Evolutionary conservation across 2,888 invertebrate species (phyloP).

Genomic region (Ectemnius lituratus): DNA sequence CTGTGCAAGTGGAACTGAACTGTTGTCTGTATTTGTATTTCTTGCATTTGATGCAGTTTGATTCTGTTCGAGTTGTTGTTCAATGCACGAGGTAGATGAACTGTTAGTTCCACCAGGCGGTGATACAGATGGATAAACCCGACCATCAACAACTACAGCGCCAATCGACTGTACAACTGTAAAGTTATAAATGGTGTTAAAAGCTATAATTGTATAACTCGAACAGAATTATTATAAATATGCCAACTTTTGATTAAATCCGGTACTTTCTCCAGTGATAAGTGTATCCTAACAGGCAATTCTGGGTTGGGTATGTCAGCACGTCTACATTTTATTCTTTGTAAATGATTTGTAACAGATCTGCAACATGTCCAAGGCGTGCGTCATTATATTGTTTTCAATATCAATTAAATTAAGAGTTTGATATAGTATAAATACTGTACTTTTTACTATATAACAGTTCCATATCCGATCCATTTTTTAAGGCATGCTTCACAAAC

Average conservation of each 20-base stretch:
- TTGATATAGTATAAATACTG: conserved; percentile 5
- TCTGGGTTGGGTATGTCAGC: conserved; percentile 94
- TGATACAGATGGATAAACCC: conserved; percentile 83
- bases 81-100: conserved; percentile 62
- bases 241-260: conserved; percentile 86
- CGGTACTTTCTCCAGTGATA: conserved; percentile 88
- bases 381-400: not conserved
- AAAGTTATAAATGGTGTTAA: conserved; percentile 42
- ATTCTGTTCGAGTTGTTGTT: conserved; percentile 76
- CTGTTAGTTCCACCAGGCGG: conserved; percentile 65
- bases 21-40: conserved; percentile 68
- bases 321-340: conserved; percentile 89
- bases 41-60: conserved; percentile 72
- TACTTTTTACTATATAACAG: conserved; percentile 90
- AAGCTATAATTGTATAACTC: conserved; percentile 30
- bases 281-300: conserved; percentile 90
- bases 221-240: conserved; percentile 30
- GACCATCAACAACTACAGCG: conserved; percentile 90
- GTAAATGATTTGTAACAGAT: conserved; percentile 83
- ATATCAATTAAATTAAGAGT: not conserved
- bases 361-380: conserved; percentile 53
- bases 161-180: conserved; percentile 88
- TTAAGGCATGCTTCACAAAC: conserved; percentile 89
- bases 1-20: conserved; percentile 44
- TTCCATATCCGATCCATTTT: conserved; percentile 90